These are phyloP conservation scores for Chaetogeoica ovagalla DNA, from an alignment of 2,888 invertebrate species.

Conservation along the genomic window DNA sequence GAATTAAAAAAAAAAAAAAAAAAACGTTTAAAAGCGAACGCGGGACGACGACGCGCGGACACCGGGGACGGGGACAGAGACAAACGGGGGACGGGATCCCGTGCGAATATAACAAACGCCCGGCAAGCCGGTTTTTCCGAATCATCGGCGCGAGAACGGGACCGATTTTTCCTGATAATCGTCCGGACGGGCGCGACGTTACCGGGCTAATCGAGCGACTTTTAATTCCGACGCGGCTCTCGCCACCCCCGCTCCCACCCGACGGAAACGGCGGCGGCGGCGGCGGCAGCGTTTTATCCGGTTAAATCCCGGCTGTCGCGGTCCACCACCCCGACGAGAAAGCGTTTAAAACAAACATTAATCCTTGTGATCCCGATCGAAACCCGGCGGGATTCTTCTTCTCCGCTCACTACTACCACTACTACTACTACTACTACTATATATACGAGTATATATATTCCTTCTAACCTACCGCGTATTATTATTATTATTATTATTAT, in stretches of 20 bases:
- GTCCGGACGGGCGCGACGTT: conserved; percentile 44
- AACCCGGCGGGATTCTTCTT: neutral
- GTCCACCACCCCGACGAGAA: neutral
- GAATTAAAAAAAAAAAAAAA: too few species aligned
- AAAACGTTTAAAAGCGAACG: conserved; percentile 28
- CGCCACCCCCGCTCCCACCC: neutral
- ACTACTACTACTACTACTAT: too few species aligned
- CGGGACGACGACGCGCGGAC: conserved; percentile 1
- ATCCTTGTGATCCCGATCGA: conserved; percentile 37
- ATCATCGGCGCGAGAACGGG: conserved; percentile 48
- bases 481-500: too few species aligned
- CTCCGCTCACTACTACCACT: too few species aligned
- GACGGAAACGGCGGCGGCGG: neutral
- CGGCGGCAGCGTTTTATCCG: too few species aligned
- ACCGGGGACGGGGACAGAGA: conserved; percentile 18
- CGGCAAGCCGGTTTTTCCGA: conserved; percentile 37
- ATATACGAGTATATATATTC: too few species aligned
- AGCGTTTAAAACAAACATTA: conserved; percentile 40
- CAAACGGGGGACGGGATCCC: conserved; percentile 17
- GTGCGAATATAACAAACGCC: neutral
- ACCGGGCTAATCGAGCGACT: conserved; percentile 51
- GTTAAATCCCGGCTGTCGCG: too few species aligned
- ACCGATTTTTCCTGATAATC: conserved; percentile 53
- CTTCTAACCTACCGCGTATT: too few species aligned
- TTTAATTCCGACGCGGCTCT: conserved; percentile 30